Evolutionary conservation across 2,113 vertebrate genomes (phyloP).

Genomic region (Gorsachius goisagi): DNA sequence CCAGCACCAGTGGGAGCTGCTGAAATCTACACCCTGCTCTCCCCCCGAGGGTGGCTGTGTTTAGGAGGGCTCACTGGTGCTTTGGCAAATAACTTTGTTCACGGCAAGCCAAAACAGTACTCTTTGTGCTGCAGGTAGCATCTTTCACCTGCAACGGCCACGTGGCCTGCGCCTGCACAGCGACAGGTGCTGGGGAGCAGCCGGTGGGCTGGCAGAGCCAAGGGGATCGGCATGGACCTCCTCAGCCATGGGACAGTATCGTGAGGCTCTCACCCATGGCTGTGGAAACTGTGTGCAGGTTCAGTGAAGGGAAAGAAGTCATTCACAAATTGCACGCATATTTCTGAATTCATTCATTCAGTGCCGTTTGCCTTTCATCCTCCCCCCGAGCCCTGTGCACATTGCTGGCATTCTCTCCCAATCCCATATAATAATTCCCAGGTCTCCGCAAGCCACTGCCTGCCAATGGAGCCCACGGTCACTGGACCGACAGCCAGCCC

Average conservation of each 20-base stretch:
- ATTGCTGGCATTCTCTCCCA: slow-evolving; percentile 45
- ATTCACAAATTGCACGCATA: slow-evolving; percentile 20
- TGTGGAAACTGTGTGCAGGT: background rate
- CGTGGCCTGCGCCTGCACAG: fast-evolving
- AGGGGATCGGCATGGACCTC: fast-evolving
- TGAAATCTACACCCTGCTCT: fast-evolving
- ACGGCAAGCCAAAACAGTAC: fast-evolving
- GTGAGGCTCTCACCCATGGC: background rate
- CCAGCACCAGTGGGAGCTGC: background rate
- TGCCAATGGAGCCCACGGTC: background rate
- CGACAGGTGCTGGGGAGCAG: background rate
- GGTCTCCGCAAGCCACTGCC: background rate
- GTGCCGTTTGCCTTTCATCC: background rate
- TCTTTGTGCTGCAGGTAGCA: background rate
- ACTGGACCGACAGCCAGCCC: fast-evolving
- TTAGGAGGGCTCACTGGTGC: background rate
- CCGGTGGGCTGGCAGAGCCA: fast-evolving
- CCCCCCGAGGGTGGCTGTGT: fast-evolving
- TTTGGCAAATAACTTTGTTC: background rate
- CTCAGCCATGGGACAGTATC: fast-evolving
- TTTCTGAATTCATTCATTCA: background rate
- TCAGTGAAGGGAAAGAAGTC: background rate
- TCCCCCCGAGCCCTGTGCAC: background rate
- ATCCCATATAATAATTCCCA: slow-evolving; percentile 25
- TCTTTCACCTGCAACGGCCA: fast-evolving